A percentile compares a stretch with the other conserved stretches of the same genome.
These are phyloP conservation scores for Tinea semifulvella DNA, from an alignment of 2,888 invertebrate species.

Conservation along the genomic window DNA sequence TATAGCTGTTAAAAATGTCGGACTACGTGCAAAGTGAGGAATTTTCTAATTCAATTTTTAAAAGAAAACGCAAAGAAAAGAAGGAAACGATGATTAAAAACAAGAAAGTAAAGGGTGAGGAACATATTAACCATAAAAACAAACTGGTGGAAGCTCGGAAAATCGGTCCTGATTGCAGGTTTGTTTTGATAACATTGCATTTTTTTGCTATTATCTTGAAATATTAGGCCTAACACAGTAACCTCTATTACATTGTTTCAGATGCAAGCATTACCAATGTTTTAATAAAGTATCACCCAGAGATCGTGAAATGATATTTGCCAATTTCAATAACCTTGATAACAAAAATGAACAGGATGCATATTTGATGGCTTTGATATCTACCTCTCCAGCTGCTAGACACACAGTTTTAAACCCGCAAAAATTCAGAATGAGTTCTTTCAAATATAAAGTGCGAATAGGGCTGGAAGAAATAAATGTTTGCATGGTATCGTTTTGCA, in stretches of 20 bases:
- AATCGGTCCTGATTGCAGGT: slow-evolving; percentile 16
- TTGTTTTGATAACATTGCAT: slow-evolving; percentile 13
- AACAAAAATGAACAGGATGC: slow-evolving; percentile 16
- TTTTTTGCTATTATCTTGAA: not conserved
- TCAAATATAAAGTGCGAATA: not conserved
- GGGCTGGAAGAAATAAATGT: not conserved
- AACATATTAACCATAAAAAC: slow-evolving; percentile 13
- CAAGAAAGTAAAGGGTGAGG: slow-evolving; percentile 14
- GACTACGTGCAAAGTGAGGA: slow-evolving; percentile 3
- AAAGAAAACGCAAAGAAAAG: not conserved
- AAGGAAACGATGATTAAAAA: not conserved
- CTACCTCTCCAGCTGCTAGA: not conserved
- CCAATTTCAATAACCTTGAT: slow-evolving; percentile 2
- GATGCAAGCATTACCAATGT: slow-evolving; percentile 13
- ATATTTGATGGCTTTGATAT: slow-evolving; percentile 14
- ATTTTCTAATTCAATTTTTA: not conserved
- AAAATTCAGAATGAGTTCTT: not conserved
- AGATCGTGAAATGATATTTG: slow-evolving; percentile 11
- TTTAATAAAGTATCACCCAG: slow-evolving; percentile 12
- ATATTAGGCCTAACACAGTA: not conserved
- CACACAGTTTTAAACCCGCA: not conserved
- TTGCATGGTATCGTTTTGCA: slow-evolving; percentile 1
- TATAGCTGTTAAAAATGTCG: no score
- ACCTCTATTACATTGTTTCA: not conserved
- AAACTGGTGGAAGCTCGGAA: slow-evolving; percentile 14